Conservation (phyloP, 2,888 invertebrate species). For the Megastigmus dorsalis region DNA sequence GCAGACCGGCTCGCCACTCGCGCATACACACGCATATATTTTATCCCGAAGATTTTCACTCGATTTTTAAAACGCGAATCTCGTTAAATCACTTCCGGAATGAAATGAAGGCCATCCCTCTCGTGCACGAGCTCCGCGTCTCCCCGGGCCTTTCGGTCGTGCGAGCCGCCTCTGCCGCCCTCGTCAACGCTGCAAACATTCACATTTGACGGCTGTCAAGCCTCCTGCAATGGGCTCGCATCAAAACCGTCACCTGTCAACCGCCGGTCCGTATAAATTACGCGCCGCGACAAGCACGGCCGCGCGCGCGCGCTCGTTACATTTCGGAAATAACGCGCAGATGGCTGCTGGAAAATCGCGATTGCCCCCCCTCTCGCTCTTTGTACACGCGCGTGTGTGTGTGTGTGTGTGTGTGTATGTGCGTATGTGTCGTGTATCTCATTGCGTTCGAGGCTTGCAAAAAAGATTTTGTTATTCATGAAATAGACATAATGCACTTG, state of each 20-base stretch:
- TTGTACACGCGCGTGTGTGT: too few species aligned
- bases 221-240: slow-evolving; percentile 63
- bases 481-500: slow-evolving; percentile 9
- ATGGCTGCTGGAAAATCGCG: slow-evolving; percentile 25
- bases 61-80: too few species aligned
- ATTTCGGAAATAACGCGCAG: slow-evolving; percentile 41
- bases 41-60: too few species aligned
- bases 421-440: not conserved
- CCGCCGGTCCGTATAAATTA: slow-evolving; percentile 69
- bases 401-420: too few species aligned
- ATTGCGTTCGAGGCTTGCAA: too few species aligned
- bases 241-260: slow-evolving; percentile 70
- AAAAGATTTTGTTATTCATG: not conserved
- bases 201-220: slow-evolving; percentile 71
- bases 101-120: slow-evolving; percentile 29
- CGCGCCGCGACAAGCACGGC: slow-evolving; percentile 61
- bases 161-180: too few species aligned
- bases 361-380: too few species aligned
- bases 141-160: too few species aligned
- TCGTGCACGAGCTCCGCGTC: slow-evolving; percentile 33
- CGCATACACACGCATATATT: too few species aligned
- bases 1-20: too few species aligned
- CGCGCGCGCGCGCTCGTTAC: slow-evolving; percentile 60
- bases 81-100: too few species aligned
- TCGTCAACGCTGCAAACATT: slow-evolving; percentile 68